Evolutionary conservation across 2,888 invertebrate genomes (phyloP).

Genomic region (Alloscopus bannaensis): DNA sequence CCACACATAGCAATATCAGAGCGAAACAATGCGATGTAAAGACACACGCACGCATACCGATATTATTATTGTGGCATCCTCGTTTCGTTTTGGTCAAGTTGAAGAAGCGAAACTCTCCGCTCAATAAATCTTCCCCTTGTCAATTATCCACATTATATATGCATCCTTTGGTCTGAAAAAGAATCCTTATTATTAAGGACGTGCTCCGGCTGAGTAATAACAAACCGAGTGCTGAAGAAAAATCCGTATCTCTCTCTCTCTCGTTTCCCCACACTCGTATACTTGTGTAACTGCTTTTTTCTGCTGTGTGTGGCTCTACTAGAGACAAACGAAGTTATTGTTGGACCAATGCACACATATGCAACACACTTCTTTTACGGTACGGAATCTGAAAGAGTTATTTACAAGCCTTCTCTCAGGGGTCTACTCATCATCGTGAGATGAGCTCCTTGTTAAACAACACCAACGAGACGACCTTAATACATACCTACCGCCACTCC

Average conservation of each 20-base stretch:
- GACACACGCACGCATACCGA: constrained; percentile 37
- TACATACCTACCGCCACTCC: constrained; percentile 1
- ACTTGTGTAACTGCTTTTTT: constrained; percentile 6
- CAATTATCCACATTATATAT: constrained; percentile 65
- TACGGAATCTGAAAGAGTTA: constrained; percentile 32
- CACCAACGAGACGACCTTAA: constrained; percentile 19
- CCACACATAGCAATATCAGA: constrained; percentile 7
- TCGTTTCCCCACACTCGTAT: not conserved
- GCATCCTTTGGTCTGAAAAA: constrained; percentile 62
- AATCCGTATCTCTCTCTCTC: not conserved
- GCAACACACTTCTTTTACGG: constrained; percentile 32
- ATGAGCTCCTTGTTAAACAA: constrained; percentile 24
- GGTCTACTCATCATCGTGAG: constrained; percentile 16
- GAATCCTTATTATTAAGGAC: constrained; percentile 62
- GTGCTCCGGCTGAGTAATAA: constrained; percentile 60
- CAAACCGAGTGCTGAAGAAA: not conserved
- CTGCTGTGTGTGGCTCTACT: too few relatives aligned
- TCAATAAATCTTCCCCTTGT: constrained; percentile 64
- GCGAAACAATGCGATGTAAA: constrained; percentile 9
- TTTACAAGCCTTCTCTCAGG: constrained; percentile 31
- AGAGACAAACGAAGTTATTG: too few relatives aligned
- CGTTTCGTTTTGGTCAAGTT: constrained; percentile 49
- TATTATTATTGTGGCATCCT: constrained; percentile 51
- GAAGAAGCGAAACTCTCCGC: constrained; percentile 39
- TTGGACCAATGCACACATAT: too few relatives aligned